phyloP scores from a whole-genome alignment of 2,888 invertebrate species.

The Scaptomyza reducta region DNA sequence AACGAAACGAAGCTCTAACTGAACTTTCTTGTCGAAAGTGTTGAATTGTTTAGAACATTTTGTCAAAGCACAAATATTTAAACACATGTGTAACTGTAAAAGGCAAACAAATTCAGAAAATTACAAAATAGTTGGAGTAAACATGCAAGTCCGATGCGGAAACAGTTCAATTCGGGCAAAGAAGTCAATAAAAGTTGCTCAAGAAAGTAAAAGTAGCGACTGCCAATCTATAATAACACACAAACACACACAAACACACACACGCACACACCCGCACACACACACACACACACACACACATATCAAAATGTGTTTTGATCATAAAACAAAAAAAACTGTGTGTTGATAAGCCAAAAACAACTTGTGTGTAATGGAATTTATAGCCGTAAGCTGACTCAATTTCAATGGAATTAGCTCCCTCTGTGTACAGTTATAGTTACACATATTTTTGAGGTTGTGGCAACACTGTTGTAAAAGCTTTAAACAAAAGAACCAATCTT shows the following conservation, averaged over 20 bases:
- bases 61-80: conserved; percentile 76
- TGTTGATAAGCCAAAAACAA: conserved; percentile 17
- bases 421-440: background rate
- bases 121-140: conserved; percentile 21
- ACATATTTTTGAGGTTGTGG: background rate
- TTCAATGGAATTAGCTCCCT: conserved; percentile 14
- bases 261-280: background rate
- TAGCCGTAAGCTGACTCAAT: conserved; percentile 32
- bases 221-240: conserved; percentile 12
- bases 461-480: conserved; percentile 12
- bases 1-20: conserved; percentile 15
- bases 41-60: conserved; percentile 73
- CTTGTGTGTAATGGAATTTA: conserved; percentile 25
- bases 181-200: conserved; percentile 7
- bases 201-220: conserved; percentile 7
- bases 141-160: conserved; percentile 29
- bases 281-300: background rate
- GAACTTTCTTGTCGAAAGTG: conserved; percentile 13
- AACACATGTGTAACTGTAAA: conserved; percentile 73
- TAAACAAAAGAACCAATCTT: conserved; percentile 19
- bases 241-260: too few species aligned
- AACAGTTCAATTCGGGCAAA: conserved; percentile 23
- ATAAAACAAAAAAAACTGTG: too few species aligned
- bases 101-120: conserved; percentile 30
- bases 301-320: too few species aligned